Percentiles rank a stretch among this genome's conserved stretches.
phyloP scores from a whole-genome alignment of 2,888 invertebrate species.

The Phaedon cochleariae region DNA sequence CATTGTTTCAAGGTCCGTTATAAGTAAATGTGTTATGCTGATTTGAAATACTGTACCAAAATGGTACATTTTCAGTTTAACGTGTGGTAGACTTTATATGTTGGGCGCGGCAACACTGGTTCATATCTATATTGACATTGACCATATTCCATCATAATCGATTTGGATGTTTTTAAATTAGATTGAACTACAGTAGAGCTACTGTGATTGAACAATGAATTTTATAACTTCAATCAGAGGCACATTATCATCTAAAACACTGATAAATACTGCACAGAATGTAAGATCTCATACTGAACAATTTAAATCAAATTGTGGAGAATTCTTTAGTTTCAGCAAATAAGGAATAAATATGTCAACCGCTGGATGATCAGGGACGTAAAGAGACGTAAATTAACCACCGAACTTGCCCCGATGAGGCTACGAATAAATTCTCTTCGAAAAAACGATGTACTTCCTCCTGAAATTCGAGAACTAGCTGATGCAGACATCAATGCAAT shows the following conservation, averaged over 20 bases:
- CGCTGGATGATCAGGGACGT: conserved; percentile 88
- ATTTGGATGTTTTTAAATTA: no score
- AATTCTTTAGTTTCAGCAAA: conserved; percentile 71
- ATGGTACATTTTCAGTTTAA: no score
- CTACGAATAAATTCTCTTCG: conserved; percentile 83
- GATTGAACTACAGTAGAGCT: no score
- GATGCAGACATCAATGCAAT: conserved; percentile 77
- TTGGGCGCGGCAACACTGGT: no score
- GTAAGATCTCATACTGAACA: no score
- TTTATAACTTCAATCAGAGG: neutral
- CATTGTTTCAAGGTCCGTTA: no score
- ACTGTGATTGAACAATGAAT: neutral
- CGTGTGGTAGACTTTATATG: no score
- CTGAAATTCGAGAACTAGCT: conserved; percentile 81
- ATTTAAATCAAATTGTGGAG: neutral
- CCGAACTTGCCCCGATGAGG: conserved; percentile 79
- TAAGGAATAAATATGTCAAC: conserved; percentile 81
- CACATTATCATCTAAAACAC: neutral
- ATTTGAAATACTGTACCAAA: no score
- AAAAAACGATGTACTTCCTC: conserved; percentile 85
- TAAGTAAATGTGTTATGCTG: no score
- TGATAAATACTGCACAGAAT: neutral
- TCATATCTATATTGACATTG: no score
- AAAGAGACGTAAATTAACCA: conserved; percentile 78
- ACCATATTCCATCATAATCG: no score